Evolutionary conservation across 2,888 invertebrate species (phyloP), one percentile per base, ranked within the genome.

Genomic region (Yponomeuta evonymella): DNA sequence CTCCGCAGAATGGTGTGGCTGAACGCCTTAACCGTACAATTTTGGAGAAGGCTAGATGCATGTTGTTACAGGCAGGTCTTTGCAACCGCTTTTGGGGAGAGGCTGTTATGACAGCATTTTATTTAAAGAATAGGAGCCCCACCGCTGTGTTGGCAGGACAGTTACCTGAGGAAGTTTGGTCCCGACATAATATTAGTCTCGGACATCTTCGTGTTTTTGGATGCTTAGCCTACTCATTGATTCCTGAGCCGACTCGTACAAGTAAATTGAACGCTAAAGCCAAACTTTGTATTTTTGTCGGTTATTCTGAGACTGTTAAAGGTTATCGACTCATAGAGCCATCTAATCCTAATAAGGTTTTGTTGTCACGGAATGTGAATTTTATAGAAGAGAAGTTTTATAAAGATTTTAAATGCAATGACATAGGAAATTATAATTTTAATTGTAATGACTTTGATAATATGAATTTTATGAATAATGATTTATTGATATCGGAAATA

Each of bases 1-100:
- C 78, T 2, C 74, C 79, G 69, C 76, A 78, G 64, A 82, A 81
- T 75, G 81, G 79, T 2, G 51, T 75, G 23, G 74, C 80, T 11
- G 81, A 83, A 71, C 63, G 78, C 10, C 48, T 71, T 8, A 74
- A 73, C 33, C 64, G 73, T 4, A 72, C 72, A 36, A 9, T 74
- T 15, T 63, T 74, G 15, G 73, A 73, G 62, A 71, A 71, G 64
- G 73, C 73, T 1, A 69, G 73, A 43, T 73, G 70, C 23, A 63
- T 74, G 69, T 29, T 74, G 4, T 70, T 67, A 29, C 73, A 71
- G 30, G 69, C 73, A 15, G 66, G 66, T 10, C 65, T 23, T 23
- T 74, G 43, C 43, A 72, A 71, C 48, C 65, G 63, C n/a, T 73
- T 67, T 71, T 74, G 74, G 74, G 74, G 71, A 30, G 74, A 74